Evolutionary conservation across 2,797 vertebrate genomes (phyloP).

Genomic region (Tapera naevia): DNA sequence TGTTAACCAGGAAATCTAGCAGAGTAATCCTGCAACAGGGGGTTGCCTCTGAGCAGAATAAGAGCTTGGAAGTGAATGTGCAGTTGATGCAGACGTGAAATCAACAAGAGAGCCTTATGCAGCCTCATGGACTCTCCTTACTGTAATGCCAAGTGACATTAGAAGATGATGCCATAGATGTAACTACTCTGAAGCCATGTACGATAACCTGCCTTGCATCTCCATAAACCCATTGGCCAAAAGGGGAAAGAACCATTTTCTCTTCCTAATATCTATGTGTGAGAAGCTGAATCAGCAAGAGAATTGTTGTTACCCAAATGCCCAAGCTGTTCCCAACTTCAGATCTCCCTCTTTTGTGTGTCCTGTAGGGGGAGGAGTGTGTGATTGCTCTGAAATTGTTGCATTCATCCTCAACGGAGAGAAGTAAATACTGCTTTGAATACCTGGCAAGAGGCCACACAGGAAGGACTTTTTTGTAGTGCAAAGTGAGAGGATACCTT

Average conservation of each 20-base stretch:
- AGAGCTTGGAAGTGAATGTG: neutral
- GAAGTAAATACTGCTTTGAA: neutral
- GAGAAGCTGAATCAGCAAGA: neutral
- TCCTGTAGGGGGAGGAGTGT: neutral
- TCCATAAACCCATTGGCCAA: neutral
- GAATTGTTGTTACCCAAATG: neutral
- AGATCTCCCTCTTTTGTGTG: neutral
- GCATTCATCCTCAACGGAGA: neutral
- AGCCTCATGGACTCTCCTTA: neutral
- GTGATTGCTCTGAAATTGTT: neutral
- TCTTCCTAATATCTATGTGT: neutral
- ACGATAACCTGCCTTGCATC: neutral
- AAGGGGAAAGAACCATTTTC: neutral
- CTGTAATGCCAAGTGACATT: neutral
- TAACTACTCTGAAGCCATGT: neutral
- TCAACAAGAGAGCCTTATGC: neutral
- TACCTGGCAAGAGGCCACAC: neutral
- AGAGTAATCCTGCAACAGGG: neutral
- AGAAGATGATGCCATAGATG: neutral
- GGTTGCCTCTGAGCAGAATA: neutral
- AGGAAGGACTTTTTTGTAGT: neutral
- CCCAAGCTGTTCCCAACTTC: neutral
- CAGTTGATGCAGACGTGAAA: neutral
- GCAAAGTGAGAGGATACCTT: neutral
- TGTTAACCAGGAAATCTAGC: conserved; percentile 1